Evolutionary conservation across 92 coral and sea anemone species (phyloP), one percentile per base, ranked within the genome.

Genomic region (Epizoanthus stellaris): DNA sequence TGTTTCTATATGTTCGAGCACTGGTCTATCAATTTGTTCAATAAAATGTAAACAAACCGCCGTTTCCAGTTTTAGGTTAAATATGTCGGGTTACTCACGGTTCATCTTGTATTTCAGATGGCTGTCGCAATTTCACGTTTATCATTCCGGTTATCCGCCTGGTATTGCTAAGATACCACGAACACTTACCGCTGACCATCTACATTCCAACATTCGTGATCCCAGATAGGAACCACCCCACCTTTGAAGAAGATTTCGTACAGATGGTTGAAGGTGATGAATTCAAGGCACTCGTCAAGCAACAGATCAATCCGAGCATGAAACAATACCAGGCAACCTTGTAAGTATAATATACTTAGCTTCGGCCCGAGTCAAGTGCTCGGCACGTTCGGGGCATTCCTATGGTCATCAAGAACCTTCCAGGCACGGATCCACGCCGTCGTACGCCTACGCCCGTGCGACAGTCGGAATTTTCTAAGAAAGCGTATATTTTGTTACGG

Each of bases 101-200:
- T 56, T 47, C 39, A 42, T 57, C 42, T 57, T 75, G 34, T 90
- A 60, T 82, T 82, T 58, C 73, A 95, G 98, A 90, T 15, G 93
- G 81, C 67, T 88, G 93, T 73, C 42, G 84, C 43, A 96, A 96
- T 52, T 94, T 79, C 87, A 91, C 95, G 13, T 94, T 96, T 88
- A 96, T 95, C 76, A 86, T 94, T 25, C 99, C 99, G 25, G 88
- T 96, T 59, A 76, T 96, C 45, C 99, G 99, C 65, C 65, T 94
- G 60, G 75, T 96, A 62, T 90, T 96, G 57, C 85, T 91, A 66
- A 93, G 88, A 70, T 96, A 92, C 84, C 94, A 87, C 65, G 94
- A 96, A 14, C 91, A 83, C 59, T 70, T 96, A 70, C 99, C 99
- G 79, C 91, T 96, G 93, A 86, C 89, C 80, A 94, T 89, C 79